Base-by-base conservation (phyloP, 2,888 invertebrate species). In the Arrhopalites spinosus region DNA sequence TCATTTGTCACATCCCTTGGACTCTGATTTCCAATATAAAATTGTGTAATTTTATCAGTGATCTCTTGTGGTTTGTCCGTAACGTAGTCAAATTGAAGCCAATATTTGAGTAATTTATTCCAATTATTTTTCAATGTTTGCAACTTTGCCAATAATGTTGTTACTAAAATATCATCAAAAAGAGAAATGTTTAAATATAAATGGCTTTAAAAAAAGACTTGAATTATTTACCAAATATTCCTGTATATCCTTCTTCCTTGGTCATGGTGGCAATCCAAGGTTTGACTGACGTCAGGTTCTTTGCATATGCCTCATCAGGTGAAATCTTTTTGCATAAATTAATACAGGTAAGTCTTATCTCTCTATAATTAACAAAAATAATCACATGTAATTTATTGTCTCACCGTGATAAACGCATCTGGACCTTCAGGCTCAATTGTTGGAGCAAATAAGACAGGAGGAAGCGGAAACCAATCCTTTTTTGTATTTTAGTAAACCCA, bases 401-500 rank as follows among this genome's bases (percentile, higher is more conserved):
- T n/a, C n/a, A n/a, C n/a, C 11, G 78, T 80, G 5, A 81, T 29
- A 56, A 81, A 80, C 0, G 81, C 81, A 23, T 76, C 76, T 1
- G 72, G 50, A 45, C 77, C 73, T n/a, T 75, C 71, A 2, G 78
- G 76, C 56, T 81, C 81, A 7, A 81, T 66, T n/a, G 63, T 59
- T 7, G 81, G 80, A 0, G 81, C 74, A 68, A 81, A 78, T 11
- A 79, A 67, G 2, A 78, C 78, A 0, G 75, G 75, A 17, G 81
- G 81, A 36, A 78, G 45, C 1, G 79, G 79, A 61, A 79, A 76
- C 79, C 79, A 80, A 20, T 79, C n/a, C n/a, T n/a, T n/a, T n/a
- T n/a, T n/a, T n/a, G n/a, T n/a, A 77, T 79, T n/a, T n/a, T n/a
- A n/a, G n/a, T n/a, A n/a, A n/a, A n/a, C n/a, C n/a, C n/a, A n/a